phyloP scores from a whole-genome alignment of 2,113 vertebrate genomes.

The Erinaceus europaeus region DNA sequence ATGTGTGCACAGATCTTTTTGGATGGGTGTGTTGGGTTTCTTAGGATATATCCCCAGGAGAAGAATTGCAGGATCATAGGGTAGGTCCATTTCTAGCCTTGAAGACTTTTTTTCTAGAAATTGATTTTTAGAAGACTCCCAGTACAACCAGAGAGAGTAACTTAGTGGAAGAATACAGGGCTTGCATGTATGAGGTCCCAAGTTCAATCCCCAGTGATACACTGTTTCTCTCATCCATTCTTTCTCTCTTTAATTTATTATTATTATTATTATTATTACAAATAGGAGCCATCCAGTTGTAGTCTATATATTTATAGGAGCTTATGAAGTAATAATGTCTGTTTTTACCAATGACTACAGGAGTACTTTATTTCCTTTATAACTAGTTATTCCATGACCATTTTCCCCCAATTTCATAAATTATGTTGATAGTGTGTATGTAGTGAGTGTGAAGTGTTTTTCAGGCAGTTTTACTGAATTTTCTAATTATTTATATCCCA shows the following conservation, averaged over 20 bases:
- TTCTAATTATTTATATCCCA: background rate
- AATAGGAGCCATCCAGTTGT: background rate
- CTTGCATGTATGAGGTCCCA: too few species aligned
- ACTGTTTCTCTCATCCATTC: too few species aligned
- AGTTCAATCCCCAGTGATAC: too few species aligned
- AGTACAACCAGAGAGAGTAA: too few species aligned
- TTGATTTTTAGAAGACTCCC: conserved; percentile 29
- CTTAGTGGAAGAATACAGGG: too few species aligned
- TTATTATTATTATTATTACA: too few species aligned
- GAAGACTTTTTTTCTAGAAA: conserved; percentile 25
- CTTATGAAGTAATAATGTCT: background rate
- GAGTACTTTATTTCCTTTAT: conserved; percentile 11
- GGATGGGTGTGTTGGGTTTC: too few species aligned
- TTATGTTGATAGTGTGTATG: background rate
- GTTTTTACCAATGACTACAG: conserved; percentile 7
- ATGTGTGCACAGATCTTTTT: too few species aligned
- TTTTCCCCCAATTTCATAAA: conserved; percentile 15
- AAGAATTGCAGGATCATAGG: too few species aligned
- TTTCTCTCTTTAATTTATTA: too few species aligned
- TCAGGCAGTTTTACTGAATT: background rate
- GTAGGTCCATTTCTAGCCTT: too few species aligned
- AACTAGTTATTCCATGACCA: background rate
- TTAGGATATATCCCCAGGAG: too few species aligned
- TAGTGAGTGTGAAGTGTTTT: background rate
- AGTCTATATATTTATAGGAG: conserved; percentile 15